phyloP scores from a whole-genome alignment of 1,140 invertebrate genomes.

The Drosophila littoralis region DNA sequence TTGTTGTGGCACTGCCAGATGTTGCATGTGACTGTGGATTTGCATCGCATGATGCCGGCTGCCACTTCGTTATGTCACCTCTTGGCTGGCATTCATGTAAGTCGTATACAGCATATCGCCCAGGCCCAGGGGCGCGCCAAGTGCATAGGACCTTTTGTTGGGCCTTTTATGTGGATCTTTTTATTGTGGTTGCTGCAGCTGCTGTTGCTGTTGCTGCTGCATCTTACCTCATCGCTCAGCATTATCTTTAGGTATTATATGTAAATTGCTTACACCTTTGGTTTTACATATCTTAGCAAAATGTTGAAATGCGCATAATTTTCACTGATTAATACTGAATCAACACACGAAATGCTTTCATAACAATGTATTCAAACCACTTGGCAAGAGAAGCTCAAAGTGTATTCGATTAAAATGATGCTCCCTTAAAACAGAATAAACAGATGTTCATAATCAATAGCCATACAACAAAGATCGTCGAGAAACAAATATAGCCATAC shows the following conservation, averaged over 20 bases:
- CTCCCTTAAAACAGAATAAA: background rate
- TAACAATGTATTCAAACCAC: background rate
- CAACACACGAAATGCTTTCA: background rate
- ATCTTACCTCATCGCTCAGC: conserved; percentile 54
- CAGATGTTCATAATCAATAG: no score
- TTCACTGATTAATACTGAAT: conserved; percentile 2
- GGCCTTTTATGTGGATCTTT: conserved; percentile 34
- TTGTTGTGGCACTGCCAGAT: conserved; percentile 28
- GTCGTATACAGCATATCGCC: conserved; percentile 1
- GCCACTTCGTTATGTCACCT: conserved; percentile 60
- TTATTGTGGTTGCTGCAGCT: conserved; percentile 19
- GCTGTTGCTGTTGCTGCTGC: background rate
- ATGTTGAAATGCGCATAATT: conserved; percentile 50
- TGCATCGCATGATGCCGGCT: conserved; percentile 29
- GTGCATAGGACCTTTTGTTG: conserved; percentile 63
- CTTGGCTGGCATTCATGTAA: conserved; percentile 39
- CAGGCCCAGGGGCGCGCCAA: conserved; percentile 51
- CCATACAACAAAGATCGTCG: no score
- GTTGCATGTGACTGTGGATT: conserved; percentile 18
- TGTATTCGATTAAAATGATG: background rate
- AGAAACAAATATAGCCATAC: no score
- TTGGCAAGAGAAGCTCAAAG: background rate
- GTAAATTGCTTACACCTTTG: conserved; percentile 40
- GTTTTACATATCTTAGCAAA: conserved; percentile 11
- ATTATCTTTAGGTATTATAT: conserved; percentile 52